Base-by-base conservation (phyloP, 2,797 vertebrate genomes). In the Amblyraja radiata region DNA sequence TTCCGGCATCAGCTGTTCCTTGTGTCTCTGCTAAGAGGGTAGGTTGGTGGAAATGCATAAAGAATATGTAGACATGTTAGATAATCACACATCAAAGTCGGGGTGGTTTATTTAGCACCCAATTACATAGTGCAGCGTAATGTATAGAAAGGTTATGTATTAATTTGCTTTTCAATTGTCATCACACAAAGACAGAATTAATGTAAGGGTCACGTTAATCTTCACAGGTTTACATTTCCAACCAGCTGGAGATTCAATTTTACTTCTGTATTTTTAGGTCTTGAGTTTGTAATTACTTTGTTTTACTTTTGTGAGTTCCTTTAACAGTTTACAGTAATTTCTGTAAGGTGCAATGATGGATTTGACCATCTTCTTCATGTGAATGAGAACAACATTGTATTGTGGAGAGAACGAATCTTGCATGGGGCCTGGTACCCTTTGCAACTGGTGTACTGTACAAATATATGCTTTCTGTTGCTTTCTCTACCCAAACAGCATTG, bases 401-500 rank as follows among this genome's bases (percentile, higher is more conserved):
- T 74, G 90, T 92, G 90, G 39, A 76, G 23, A 25, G 90, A 92
- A 23, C 6, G 71, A 92, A 92, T 92, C 39, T 71, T 92, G 68
- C 84, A 88, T 54, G 90, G 68, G 74, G 36, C 71, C 21, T 90
- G 65, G 16, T 90, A 21, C n/a, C 18, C 61, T 73, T 73, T 58
- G 73, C 90, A 92, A 92, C 25, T 76, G 90, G 58, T 76, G 90
- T 92, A 92, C 68, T 92, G 90, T 92, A 92, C 90, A 92, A 92
- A 39, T 92, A 76, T 92, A 92, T 58, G 71, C 90, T 92, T 92
- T 92, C 90, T 54, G 71, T 25, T 74, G 90, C 78, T 84, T 93
- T 92, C 76, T 92, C 71, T 95, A 94, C 95, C 95, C 93, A 36
- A 65, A 16, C n/a, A 93, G 93, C 93, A 94, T 94, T 86, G 0